These are phyloP conservation scores for Stenotaenia linearis DNA, from an alignment of 2,888 invertebrate genomes.

Conservation along the genomic window DNA sequence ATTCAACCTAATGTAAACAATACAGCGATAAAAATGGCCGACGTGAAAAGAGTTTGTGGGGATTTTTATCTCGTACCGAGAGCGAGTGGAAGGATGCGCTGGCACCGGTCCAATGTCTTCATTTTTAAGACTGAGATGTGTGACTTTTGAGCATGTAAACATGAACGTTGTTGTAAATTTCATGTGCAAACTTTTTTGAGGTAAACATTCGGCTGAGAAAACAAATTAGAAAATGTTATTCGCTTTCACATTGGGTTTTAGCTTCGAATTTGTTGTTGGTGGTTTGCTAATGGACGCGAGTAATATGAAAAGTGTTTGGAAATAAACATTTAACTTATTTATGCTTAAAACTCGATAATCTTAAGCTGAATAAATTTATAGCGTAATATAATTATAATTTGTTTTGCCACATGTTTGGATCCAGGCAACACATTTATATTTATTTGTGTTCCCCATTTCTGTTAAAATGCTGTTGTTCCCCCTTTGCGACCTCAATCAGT, in stretches of 20 bases:
- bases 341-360: not conserved
- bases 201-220: not conserved
- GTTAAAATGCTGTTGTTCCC: not conserved
- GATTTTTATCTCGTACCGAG: not conserved
- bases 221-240: not conserved
- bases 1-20: conserved; percentile 7
- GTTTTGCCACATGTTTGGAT: not conserved
- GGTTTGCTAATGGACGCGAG: no score
- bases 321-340: not conserved
- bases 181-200: not conserved
- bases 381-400: not conserved
- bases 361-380: not conserved
- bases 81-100: not conserved
- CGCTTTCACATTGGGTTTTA: not conserved
- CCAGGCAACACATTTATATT: not conserved
- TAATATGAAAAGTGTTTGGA: no score
- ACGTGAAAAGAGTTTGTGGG: not conserved
- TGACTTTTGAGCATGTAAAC: conserved; percentile 12
- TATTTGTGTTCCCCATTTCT: not conserved
- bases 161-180: not conserved
- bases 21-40: conserved; percentile 15
- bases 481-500: no score
- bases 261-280: not conserved
- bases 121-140: conserved; percentile 26
- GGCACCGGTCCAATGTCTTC: not conserved